Evolutionary conservation across 2,797 vertebrate genomes (phyloP), one percentile per base, ranked within the genome.

Genomic region (Petrocephalus sullivani): DNA sequence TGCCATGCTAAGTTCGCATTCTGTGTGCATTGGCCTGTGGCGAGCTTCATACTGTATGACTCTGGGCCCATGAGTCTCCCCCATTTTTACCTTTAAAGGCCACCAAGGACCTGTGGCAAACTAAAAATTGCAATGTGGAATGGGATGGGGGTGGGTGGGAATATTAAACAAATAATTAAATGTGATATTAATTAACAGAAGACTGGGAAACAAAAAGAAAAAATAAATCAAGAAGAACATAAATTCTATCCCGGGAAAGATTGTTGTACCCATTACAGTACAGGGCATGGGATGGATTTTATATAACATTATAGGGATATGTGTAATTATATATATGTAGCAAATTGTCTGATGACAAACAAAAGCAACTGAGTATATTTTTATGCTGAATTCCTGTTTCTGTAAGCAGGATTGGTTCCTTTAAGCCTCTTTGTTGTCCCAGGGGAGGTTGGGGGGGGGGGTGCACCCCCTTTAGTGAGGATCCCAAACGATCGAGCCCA

Each of bases 401-500:
- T 37, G 14, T 4, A 46, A 86, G 84, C 23, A 60, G 56, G 54
- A 46, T 58, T 2, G 84, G 51, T 41, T 75, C 51, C 83, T 85
- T 84, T 81, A 67, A 67, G 81, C 23, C 57, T 28, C 12, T 61
- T 41, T 60, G 28, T 60, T 9, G 83, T 85, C 53, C n/a, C 53
- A 49, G 83, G 53, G 83, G 41, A 71, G 85, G 81, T 41, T n/a
- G 46, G 49, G 46, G 41, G 2, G 83, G 1, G 23, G 84, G 84
- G 0, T 6, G 67, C 83, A 57, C 61, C 83, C 60, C 82, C 60
- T 85, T 88, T 88, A 85, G 60, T 54, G 61, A 71, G 23, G 51
- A 85, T 60, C 60, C 46, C 28, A 61, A 21, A 85, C 54, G 61
- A 86, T 54, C 9, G 12, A 88, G 60, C 61, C 64, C 83, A 88